Evolutionary conservation across 2,797 vertebrate species (phyloP).

Genomic region (Gallinago solitaria): DNA sequence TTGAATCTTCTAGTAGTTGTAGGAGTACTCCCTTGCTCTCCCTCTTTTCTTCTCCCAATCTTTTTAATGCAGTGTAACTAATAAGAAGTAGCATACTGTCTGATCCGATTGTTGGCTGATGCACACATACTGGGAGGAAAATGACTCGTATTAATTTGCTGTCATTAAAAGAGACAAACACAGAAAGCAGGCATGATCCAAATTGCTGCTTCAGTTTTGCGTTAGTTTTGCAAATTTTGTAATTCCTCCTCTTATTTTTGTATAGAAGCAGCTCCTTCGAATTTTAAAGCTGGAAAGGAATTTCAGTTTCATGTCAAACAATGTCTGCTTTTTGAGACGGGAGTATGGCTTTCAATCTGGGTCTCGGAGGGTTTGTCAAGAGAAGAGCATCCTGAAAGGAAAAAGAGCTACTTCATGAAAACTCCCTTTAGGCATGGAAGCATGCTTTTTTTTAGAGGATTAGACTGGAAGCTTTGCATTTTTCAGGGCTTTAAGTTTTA

Average conservation of each 20-base stretch:
- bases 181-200: neutral
- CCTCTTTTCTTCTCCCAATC: neutral
- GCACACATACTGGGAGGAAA: slow-evolving; percentile 5
- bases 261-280: neutral
- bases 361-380: slow-evolving; percentile 12
- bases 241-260: neutral
- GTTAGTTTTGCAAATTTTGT: neutral
- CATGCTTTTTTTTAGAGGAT: neutral
- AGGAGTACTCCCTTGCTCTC: neutral
- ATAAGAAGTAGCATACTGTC: slow-evolving; percentile 36
- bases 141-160: slow-evolving; percentile 46
- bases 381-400: neutral
- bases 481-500: neutral
- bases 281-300: neutral
- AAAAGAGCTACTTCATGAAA: slow-evolving; percentile 14
- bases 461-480: slow-evolving; percentile 17
- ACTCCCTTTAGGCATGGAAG: neutral
- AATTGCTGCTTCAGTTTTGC: neutral
- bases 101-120: slow-evolving; percentile 37
- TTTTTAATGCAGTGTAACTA: slow-evolving; percentile 54
- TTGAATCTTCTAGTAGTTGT: neutral
- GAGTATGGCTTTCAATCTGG: neutral
- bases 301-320: slow-evolving; percentile 8
- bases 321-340: neutral
- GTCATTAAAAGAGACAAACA: slow-evolving; percentile 42